Evolutionary conservation across 2,888 invertebrate genomes (phyloP).

Genomic region (Drosophila colorata): DNA sequence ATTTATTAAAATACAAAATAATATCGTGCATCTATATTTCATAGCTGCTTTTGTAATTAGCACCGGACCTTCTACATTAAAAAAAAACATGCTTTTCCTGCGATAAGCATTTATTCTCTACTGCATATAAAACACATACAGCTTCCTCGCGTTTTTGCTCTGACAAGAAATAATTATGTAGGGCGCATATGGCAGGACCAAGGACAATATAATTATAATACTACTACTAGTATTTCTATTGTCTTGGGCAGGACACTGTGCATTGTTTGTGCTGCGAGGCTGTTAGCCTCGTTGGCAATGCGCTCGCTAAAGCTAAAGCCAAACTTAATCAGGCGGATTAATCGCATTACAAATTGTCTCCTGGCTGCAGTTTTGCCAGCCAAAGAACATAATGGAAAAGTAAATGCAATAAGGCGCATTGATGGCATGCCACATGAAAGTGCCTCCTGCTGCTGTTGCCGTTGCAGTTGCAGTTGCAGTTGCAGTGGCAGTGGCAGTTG

Average conservation of each 20-base stretch:
- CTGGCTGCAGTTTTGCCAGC: constrained; percentile 61
- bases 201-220: no score
- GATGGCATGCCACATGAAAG: constrained; percentile 59
- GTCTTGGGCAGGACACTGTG: constrained; percentile 12
- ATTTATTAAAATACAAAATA: no score
- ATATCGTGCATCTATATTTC: no score
- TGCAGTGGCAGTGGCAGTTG: no score
- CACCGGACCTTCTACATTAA: no score
- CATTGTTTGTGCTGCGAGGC: constrained; percentile 2
- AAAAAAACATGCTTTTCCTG: no score
- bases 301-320: constrained; percentile 34
- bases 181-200: neutral
- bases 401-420: constrained; percentile 65
- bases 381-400: constrained; percentile 56
- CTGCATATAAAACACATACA: no score
- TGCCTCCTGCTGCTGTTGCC: constrained; percentile 45
- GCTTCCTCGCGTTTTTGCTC: no score
- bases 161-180: neutral
- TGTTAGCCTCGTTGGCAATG: constrained; percentile 34
- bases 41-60: no score
- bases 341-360: constrained; percentile 79
- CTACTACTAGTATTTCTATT: no score
- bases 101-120: no score
- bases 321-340: constrained; percentile 73
- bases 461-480: constrained; percentile 16